phyloP scores from a whole-genome alignment of 2,888 invertebrate genomes.

The Archips crataeganus region DNA sequence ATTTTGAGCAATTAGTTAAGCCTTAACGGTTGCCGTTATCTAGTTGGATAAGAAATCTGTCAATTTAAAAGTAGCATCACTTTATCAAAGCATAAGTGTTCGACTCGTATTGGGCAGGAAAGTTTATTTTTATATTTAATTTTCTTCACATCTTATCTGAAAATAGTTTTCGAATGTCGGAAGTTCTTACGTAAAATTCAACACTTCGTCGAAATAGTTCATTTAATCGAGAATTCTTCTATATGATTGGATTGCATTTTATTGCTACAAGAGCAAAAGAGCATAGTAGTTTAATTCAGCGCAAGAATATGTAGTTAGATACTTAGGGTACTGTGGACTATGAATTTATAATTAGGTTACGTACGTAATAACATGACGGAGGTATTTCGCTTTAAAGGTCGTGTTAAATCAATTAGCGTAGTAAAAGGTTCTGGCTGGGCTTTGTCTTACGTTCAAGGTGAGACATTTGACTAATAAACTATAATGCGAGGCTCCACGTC shows the following conservation, averaged over 20 bases:
- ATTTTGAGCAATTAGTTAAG: neutral
- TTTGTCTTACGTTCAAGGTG: constrained; percentile 34
- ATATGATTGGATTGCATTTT: neutral
- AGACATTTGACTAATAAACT: constrained; percentile 22
- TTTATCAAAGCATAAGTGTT: neutral
- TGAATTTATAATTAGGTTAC: constrained; percentile 30
- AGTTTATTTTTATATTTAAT: neutral
- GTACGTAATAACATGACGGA: constrained; percentile 18
- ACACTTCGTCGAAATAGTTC: no score
- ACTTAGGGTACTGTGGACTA: neutral
- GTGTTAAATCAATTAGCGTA: constrained; percentile 38
- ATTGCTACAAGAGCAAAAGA: neutral
- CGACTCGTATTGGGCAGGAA: neutral
- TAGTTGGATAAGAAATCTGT: no score
- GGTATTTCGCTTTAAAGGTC: constrained; percentile 34
- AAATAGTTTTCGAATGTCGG: no score
- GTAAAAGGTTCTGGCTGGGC: constrained; percentile 24
- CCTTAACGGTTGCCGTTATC: no score
- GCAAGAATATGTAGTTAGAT: neutral
- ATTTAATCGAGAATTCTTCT: neutral
- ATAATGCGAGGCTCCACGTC: constrained; percentile 8
- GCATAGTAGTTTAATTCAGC: neutral
- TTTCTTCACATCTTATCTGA: neutral
- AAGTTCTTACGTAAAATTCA: no score
- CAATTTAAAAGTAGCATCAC: no score